Evolutionary conservation across 1,140 invertebrate genomes (phyloP), one percentile per base, ranked within the genome.

Genomic region (Bombus waltoni): DNA sequence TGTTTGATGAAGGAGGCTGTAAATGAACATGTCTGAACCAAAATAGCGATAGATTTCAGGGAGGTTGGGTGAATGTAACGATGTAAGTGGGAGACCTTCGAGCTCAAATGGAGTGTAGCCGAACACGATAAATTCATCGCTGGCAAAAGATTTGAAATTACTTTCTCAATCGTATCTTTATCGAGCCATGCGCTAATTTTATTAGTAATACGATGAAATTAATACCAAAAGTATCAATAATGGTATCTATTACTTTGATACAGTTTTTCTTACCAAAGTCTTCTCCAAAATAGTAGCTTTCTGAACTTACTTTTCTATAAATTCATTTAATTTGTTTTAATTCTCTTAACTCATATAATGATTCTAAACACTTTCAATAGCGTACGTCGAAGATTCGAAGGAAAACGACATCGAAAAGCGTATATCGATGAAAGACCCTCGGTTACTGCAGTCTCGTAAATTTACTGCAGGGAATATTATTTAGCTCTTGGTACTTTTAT

Each of bases 1-100:
- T 47, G 32, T 85, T 72, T 62, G 83, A 73, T 28, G 53, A 68
- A 53, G 28, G 32, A 32, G 53, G 10, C 40, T 85, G 76, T 35
- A 71, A 85, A 80, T 85, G 68, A 62, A 80, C 76, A 71, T 28
- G 66, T 84, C 22, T 28, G n/a, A n/a, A 28, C 13, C 42, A 15
- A 47, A 74, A 40, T 66, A 32, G 53, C 40, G 40, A 82, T 40
- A 81, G 78, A 70, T 80, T 80, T 79, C 62, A 22, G 0, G n/a
- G 0, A 32, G 2, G 59, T 32, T 42, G 11, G n/a, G 4, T 35
- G n/a, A 38, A 38, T 42, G 35, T 28, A 15, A 38, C 22, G 5
- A 32, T 25, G 18, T 35, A 15, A 53, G 53, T 35, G 35, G 13
- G 1, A 13, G 22, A 35, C 25, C 25, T 0, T 38, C 8, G 35